A percentile compares a stretch with the other conserved stretches of the same genome.
These are phyloP conservation scores for Phthorimaea operculella DNA, from an alignment of 1,140 invertebrate species.

Conservation along the genomic window DNA sequence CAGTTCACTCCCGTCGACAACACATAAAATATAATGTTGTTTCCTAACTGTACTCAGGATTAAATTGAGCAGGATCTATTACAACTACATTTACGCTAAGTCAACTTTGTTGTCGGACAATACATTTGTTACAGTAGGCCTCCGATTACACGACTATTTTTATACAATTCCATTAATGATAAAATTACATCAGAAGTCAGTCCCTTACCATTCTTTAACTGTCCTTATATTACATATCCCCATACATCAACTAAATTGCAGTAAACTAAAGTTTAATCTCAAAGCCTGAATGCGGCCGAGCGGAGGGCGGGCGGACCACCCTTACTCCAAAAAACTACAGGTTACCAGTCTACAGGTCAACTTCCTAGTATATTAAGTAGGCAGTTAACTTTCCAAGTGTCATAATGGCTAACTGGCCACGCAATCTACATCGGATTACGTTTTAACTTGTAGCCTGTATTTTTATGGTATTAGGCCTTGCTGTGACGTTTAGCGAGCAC, in stretches of 20 bases:
- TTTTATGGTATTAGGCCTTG: too few relatives aligned
- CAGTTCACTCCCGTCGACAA: constrained; percentile 34
- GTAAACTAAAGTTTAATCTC: constrained; percentile 59
- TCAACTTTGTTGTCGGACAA: constrained; percentile 60
- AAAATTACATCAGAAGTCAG: constrained; percentile 63
- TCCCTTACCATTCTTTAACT: constrained; percentile 54
- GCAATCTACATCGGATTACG: neutral
- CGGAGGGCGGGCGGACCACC: neutral
- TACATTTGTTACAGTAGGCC: constrained; percentile 47
- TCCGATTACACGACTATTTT: constrained; percentile 53
- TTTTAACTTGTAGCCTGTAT: too few relatives aligned
- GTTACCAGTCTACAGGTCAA: too few relatives aligned
- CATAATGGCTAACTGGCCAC: neutral
- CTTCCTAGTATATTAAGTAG: too few relatives aligned
- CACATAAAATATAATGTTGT: constrained; percentile 37
- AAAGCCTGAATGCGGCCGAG: constrained; percentile 24
- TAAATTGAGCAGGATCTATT: constrained; percentile 62
- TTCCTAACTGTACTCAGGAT: constrained; percentile 53
- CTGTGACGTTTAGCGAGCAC: neutral
- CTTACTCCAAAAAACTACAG: neutral
- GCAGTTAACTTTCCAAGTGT: too few relatives aligned
- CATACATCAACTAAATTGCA: constrained; percentile 54
- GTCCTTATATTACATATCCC: constrained; percentile 61
- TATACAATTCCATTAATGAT: constrained; percentile 62
- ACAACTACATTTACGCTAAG: constrained; percentile 57